Conservation (phyloP, 2,113 vertebrate genomes). For the Himantopus leucocephalus region DNA sequence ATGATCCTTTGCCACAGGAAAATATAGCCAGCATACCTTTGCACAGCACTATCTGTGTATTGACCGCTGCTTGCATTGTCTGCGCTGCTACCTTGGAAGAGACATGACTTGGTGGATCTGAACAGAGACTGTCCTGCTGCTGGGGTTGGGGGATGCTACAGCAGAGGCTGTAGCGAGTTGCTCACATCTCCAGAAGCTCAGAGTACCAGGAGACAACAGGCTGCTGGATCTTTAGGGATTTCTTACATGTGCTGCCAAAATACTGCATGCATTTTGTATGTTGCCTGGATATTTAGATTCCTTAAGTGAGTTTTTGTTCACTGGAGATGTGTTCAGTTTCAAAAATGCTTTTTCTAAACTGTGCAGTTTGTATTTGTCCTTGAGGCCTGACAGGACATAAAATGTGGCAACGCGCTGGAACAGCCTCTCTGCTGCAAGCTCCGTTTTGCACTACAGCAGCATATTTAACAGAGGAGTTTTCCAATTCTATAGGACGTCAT, state of each 20-base stretch:
- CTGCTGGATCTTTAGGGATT: background rate
- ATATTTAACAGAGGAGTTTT: background rate
- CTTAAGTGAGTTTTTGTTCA: background rate
- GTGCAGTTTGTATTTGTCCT: background rate
- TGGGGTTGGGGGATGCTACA: background rate
- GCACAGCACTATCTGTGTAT: background rate
- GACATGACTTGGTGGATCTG: background rate
- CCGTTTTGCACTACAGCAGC: background rate
- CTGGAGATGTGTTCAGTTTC: background rate
- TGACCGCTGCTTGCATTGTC: background rate
- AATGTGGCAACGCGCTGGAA: background rate
- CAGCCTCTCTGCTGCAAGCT: background rate
- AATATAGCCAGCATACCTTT: background rate
- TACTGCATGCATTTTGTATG: background rate
- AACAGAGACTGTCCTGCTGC: background rate
- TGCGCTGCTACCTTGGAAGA: background rate
- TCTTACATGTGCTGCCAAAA: background rate
- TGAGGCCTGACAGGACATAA: background rate
- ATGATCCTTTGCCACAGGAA: background rate
- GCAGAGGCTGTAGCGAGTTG: background rate
- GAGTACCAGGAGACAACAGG: background rate
- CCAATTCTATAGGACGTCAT: background rate
- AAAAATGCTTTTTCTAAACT: background rate
- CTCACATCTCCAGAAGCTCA: background rate
- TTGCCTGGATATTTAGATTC: background rate